Percentiles rank a stretch among this genome's conserved stretches.
Conservation (phyloP, 2,797 vertebrate species). For the Etheostoma nigrum region DNA sequence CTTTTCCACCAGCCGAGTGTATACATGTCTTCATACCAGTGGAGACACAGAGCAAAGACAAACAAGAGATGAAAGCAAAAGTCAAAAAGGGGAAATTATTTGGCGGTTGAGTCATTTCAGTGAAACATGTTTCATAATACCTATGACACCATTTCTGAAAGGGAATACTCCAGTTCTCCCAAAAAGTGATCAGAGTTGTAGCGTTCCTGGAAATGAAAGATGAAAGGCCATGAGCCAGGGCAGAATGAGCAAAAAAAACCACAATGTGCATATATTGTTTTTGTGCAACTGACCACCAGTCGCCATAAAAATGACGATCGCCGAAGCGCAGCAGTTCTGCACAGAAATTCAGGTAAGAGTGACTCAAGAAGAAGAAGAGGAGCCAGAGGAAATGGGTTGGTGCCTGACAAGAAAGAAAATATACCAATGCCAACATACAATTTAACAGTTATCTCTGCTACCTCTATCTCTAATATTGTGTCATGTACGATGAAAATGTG, state of each 20-base stretch:
- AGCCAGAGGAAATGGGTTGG: slow-evolving; percentile 77
- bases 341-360: slow-evolving; percentile 70
- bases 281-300: slow-evolving; percentile 51
- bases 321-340: slow-evolving; percentile 73
- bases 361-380: slow-evolving; percentile 71
- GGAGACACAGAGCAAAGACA: neutral
- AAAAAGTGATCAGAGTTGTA: slow-evolving; percentile 61
- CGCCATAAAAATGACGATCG: slow-evolving; percentile 70
- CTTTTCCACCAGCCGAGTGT: slow-evolving; percentile 36
- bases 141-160: slow-evolving; percentile 65
- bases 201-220: slow-evolving; percentile 56
- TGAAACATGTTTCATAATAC: slow-evolving; percentile 33
- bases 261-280: neutral
- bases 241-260: neutral
- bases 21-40: slow-evolving; percentile 53
- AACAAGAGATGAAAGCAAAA: neutral
- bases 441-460: neutral
- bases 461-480: neutral
- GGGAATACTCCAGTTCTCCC: slow-evolving; percentile 62
- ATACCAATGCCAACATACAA: neutral
- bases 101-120: neutral
- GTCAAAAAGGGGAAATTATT: neutral
- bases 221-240: neutral
- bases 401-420: slow-evolving; percentile 47
- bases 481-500: neutral